A percentile compares a stretch with the other conserved stretches of the same genome.
Evolutionary conservation across 2,113 vertebrate genomes (phyloP).

Genomic region (Gobio gobio): DNA sequence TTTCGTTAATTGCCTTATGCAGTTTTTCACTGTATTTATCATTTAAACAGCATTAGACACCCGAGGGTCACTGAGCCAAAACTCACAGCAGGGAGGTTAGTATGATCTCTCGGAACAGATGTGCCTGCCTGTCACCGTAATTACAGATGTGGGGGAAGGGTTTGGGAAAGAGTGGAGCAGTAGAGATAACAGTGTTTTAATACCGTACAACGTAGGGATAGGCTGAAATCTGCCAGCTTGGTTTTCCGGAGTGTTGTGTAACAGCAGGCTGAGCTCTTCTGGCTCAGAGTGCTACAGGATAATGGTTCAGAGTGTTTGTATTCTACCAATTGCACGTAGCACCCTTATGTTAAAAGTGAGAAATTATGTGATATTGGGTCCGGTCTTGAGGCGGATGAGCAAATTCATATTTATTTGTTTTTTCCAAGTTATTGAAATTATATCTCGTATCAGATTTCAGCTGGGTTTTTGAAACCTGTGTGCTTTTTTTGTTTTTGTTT

Average conservation of each 20-base stretch:
- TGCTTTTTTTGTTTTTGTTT: background rate
- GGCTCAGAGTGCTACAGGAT: slow-evolving; percentile 40
- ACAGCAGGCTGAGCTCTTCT: slow-evolving; percentile 31
- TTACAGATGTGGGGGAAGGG: slow-evolving; percentile 51
- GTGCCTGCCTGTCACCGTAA: slow-evolving; percentile 44
- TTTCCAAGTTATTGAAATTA: background rate
- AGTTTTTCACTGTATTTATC: background rate
- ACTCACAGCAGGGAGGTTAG: slow-evolving; percentile 6
- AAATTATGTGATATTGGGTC: background rate
- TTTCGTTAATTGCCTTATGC: slow-evolving; percentile 8
- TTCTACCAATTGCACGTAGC: background rate
- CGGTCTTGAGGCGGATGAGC: background rate
- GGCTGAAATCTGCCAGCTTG: slow-evolving; percentile 48
- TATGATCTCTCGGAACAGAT: slow-evolving; percentile 53
- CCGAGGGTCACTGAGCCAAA: slow-evolving; percentile 23
- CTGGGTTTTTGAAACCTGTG: background rate
- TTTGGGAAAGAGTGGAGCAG: slow-evolving; percentile 40
- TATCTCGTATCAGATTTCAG: background rate
- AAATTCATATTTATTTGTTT: background rate
- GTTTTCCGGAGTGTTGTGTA: slow-evolving; percentile 57
- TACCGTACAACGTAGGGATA: slow-evolving; percentile 22
- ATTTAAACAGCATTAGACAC: slow-evolving; percentile 19
- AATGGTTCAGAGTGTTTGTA: slow-evolving; percentile 17
- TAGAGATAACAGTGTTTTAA: slow-evolving; percentile 52
- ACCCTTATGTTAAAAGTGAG: background rate